Conservation (phyloP, 2,888 invertebrate species). For the Pyrochroa serraticornis region DNA sequence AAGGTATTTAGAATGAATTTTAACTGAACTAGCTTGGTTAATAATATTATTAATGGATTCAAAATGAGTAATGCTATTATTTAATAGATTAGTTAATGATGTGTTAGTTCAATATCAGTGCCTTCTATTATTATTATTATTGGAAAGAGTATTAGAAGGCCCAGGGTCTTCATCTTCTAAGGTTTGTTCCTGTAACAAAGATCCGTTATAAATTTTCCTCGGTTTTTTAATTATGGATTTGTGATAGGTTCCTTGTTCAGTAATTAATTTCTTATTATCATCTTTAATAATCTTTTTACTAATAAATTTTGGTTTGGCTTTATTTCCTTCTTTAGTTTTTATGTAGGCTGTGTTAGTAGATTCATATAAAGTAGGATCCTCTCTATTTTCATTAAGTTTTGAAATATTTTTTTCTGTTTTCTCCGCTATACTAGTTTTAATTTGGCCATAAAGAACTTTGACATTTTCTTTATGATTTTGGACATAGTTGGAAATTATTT, state of each 20-base stretch:
- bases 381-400: slow-evolving; percentile 9
- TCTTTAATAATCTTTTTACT: neutral
- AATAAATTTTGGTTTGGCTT: slow-evolving; percentile 14
- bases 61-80: too few relatives aligned
- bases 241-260: slow-evolving; percentile 6
- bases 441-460: slow-evolving; percentile 19
- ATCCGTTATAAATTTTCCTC: neutral
- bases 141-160: neutral
- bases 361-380: neutral
- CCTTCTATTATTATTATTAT: neutral
- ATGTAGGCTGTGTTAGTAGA: neutral
- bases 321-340: slow-evolving; percentile 9
- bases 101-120: too few relatives aligned
- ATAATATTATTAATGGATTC: too few relatives aligned
- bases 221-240: slow-evolving; percentile 13
- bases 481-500: slow-evolving; percentile 24
- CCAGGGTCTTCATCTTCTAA: neutral
- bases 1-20: neutral
- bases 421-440: neutral
- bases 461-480: slow-evolving; percentile 21
- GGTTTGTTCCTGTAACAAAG: neutral
- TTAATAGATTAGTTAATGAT: too few relatives aligned
- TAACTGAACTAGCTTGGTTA: neutral
- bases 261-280: slow-evolving; percentile 6
- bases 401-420: slow-evolving; percentile 10